Evolutionary conservation across 2,888 invertebrate species (phyloP).

Genomic region (Allophyes oxyacanthae): DNA sequence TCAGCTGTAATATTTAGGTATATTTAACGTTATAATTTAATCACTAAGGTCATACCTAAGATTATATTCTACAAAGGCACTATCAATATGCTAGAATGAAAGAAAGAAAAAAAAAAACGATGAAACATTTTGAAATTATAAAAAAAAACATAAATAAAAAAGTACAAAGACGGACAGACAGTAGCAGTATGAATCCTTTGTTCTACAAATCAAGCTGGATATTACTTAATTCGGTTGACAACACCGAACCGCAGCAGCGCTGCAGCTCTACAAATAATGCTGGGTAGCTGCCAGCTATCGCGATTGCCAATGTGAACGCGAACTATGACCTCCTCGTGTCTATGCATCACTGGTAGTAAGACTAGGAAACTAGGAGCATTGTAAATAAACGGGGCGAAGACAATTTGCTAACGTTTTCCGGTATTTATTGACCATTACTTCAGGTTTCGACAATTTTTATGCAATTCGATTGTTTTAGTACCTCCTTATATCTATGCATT

Average conservation of each 20-base stretch:
- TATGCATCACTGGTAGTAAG: constrained; percentile 36
- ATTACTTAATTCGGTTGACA: constrained; percentile 43
- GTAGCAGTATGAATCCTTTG: no score
- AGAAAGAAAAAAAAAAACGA: no score
- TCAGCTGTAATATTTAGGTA: no score
- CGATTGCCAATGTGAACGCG: constrained; percentile 44
- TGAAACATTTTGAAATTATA: no score
- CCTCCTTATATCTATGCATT: not conserved
- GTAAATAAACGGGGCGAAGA: constrained; percentile 37
- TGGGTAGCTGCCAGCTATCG: constrained; percentile 45
- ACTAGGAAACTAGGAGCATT: constrained; percentile 17
- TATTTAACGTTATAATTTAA: no score
- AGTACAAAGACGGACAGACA: no score
- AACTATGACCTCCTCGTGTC: constrained; percentile 37
- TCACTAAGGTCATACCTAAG: no score
- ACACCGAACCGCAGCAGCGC: constrained; percentile 34
- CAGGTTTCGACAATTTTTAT: constrained; percentile 1
- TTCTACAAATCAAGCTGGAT: not conserved
- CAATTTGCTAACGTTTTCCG: constrained; percentile 42
- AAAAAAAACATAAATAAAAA: no score
- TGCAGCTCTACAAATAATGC: constrained; percentile 47
- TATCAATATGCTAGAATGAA: no score
- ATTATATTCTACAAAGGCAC: no score
- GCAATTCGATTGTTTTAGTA: not conserved
- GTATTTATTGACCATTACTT: constrained; percentile 27